A percentile compares a stretch with the other conserved stretches of the same genome.
Conservation (phyloP, 1,140 invertebrate species). For the Lordiphosa collinella region DNA sequence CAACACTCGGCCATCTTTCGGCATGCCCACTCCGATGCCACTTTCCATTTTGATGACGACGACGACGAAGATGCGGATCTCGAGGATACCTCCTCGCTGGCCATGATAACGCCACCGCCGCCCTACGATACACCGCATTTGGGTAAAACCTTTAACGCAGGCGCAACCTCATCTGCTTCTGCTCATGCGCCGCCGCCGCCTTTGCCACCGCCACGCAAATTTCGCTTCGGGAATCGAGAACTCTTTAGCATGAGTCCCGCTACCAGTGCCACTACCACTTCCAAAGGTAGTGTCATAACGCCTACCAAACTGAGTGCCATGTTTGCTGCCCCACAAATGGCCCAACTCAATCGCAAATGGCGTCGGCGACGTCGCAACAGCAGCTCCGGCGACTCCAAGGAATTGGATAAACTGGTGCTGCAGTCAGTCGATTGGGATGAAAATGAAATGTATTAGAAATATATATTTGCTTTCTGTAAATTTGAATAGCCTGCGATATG, state of each 20-base stretch:
- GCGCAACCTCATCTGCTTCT: background rate
- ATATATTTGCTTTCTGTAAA: conserved; percentile 38
- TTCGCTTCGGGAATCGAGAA: conserved; percentile 71
- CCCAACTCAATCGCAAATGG: conserved; percentile 73
- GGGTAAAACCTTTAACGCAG: background rate
- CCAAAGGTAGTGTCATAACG: conserved; percentile 61
- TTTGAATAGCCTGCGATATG: conserved; percentile 40
- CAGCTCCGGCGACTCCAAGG: conserved; percentile 76
- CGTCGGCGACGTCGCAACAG: conserved; percentile 70
- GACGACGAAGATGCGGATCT: conserved; percentile 27
- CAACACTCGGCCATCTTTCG: conserved; percentile 18
- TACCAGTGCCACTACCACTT: conserved; percentile 37
- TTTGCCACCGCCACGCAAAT: conserved; percentile 60
- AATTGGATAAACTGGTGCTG: conserved; percentile 75
- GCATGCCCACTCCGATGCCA: conserved; percentile 39
- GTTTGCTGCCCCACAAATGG: conserved; percentile 72
- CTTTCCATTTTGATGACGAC: conserved; percentile 29
- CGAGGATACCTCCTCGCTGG: conserved; percentile 67
- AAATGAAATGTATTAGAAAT: conserved; percentile 74
- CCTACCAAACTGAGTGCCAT: conserved; percentile 70
- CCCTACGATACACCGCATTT: conserved; percentile 68
- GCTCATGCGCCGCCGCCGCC: conserved; percentile 14
- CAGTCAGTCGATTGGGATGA: conserved; percentile 79
- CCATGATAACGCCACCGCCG: conserved; percentile 76
- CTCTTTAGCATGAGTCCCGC: conserved; percentile 70